phyloP scores from a whole-genome alignment of 2,888 invertebrate genomes.

The Andrena marginata region DNA sequence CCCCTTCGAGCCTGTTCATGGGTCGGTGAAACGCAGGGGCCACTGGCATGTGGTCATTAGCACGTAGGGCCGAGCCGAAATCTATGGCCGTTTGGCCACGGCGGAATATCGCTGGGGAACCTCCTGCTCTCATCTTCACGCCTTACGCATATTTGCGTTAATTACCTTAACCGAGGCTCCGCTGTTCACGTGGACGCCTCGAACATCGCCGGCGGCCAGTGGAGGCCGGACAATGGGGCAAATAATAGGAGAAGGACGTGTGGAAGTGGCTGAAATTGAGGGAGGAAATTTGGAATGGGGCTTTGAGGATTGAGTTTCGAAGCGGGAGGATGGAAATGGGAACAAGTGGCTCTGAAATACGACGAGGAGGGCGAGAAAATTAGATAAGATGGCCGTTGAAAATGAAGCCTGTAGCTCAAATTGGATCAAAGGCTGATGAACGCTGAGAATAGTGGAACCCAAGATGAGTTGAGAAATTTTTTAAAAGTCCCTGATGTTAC shows the following conservation, averaged over 20 bases:
- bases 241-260: neutral
- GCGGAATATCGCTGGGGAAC: conserved; percentile 4
- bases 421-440: too few relatives aligned
- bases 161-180: conserved; percentile 28
- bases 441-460: too few relatives aligned
- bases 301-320: neutral
- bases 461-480: too few relatives aligned
- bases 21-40: conserved; percentile 59
- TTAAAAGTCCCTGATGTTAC: too few relatives aligned
- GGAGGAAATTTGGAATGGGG: neutral
- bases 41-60: conserved; percentile 65
- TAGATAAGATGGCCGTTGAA: too few relatives aligned
- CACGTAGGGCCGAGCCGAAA: conserved; percentile 54
- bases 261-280: neutral
- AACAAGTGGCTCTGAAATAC: too few relatives aligned
- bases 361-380: too few relatives aligned
- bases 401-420: too few relatives aligned
- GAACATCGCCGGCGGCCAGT: neutral
- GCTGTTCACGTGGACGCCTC: conserved; percentile 1
- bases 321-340: too few relatives aligned
- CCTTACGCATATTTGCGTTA: conserved; percentile 67
- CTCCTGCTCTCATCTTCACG: conserved; percentile 55
- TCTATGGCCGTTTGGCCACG: conserved; percentile 60
- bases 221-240: neutral
- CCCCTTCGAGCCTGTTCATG: conserved; percentile 53